phyloP scores from a whole-genome alignment of 2,113 vertebrate genomes.

The Hiodon alosoides region DNA sequence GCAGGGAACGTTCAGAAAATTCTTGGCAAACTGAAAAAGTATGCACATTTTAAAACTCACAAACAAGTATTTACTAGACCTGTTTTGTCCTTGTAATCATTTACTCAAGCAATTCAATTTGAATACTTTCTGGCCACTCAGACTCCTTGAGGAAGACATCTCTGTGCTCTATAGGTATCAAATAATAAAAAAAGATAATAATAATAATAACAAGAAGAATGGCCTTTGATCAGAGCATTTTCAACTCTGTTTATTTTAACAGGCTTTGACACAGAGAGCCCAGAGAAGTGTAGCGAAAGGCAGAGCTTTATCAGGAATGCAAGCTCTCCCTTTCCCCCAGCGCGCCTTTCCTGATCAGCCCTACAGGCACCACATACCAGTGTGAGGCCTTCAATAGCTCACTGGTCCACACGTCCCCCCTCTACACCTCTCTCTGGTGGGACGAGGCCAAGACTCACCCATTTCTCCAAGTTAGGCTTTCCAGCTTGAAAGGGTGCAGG shows the following conservation, averaged over 20 bases:
- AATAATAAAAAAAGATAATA: no score
- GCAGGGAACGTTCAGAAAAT: neutral
- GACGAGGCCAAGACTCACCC: neutral
- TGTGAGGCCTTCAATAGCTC: neutral
- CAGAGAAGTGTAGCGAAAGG: neutral
- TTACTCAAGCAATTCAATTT: no score
- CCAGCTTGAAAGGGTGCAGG: neutral
- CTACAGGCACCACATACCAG: neutral
- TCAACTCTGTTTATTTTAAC: neutral
- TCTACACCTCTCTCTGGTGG: neutral
- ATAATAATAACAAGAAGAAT: neutral
- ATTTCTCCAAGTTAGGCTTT: neutral
- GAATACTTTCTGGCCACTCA: no score
- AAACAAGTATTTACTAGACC: no score
- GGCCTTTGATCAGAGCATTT: neutral
- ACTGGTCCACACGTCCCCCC: neutral
- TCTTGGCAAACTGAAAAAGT: no score
- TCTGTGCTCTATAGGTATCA: no score
- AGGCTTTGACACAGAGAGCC: neutral
- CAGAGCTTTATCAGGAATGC: conserved; percentile 4
- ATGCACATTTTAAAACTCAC: no score
- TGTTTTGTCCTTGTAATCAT: no score
- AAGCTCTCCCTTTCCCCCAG: neutral
- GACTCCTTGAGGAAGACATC: no score
- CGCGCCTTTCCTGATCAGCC: no score